Conservation (phyloP, 2,797 vertebrate species). For the Chelon auratus region DNA sequence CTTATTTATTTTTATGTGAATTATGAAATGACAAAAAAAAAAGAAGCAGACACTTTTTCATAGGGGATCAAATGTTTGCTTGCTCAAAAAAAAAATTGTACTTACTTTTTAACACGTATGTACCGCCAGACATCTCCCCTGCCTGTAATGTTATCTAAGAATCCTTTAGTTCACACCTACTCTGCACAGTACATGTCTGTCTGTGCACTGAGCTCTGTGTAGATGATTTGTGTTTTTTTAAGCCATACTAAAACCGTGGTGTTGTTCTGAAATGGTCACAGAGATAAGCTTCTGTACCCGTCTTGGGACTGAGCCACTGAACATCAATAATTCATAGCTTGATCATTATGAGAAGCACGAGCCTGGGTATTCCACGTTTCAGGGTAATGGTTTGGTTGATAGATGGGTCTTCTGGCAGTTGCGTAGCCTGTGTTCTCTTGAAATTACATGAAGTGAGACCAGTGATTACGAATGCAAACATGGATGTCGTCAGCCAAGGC, state of each 20-base stretch:
- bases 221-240: conserved; percentile 32
- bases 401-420: not conserved
- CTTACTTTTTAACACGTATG: not conserved
- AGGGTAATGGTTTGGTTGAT: conserved; percentile 7
- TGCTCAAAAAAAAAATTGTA: not conserved
- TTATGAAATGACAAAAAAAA: too few species aligned
- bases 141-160: not conserved
- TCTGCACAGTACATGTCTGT: not conserved
- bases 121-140: not conserved
- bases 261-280: conserved; percentile 27
- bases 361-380: conserved; percentile 39
- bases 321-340: conserved; percentile 69
- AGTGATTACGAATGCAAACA: not conserved
- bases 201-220: conserved; percentile 15
- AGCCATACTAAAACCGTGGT: conserved; percentile 40
- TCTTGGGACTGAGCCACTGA: conserved; percentile 37
- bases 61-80: not conserved
- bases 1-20: too few species aligned
- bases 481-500: not conserved
- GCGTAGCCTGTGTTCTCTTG: not conserved
- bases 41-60: not conserved
- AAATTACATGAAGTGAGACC: conserved; percentile 15
- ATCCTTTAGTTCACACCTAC: not conserved
- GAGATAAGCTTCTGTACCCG: conserved; percentile 35
- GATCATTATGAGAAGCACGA: conserved; percentile 56